Evolutionary conservation across 2,797 vertebrate genomes (phyloP).

Genomic region (Macropus fuliginosus): DNA sequence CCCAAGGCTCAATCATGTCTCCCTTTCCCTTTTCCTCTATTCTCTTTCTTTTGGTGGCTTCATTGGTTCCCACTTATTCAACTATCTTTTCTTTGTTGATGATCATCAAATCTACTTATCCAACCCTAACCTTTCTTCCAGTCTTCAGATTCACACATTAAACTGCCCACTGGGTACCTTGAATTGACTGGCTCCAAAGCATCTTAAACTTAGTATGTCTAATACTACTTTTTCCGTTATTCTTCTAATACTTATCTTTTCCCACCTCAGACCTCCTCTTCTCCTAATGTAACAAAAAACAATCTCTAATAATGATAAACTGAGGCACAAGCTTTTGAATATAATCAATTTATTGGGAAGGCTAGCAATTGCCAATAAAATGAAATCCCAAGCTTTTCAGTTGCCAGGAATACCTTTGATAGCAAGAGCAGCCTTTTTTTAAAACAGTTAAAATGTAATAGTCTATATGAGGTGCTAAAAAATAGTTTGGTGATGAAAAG

Average conservation of each 20-base stretch:
- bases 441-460: neutral
- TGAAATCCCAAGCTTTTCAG: neutral
- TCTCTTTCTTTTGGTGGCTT: neutral
- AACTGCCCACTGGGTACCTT: neutral
- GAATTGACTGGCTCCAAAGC: neutral
- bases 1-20: neutral
- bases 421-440: neutral
- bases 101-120: neutral
- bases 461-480: neutral
- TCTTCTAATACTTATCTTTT: neutral
- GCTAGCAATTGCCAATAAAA: too few species aligned
- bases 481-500: neutral
- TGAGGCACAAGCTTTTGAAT: neutral
- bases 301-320: neutral
- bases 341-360: neutral
- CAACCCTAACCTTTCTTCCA: neutral
- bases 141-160: neutral
- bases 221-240: neutral
- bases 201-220: neutral
- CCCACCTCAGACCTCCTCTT: neutral
- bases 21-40: neutral
- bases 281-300: neutral
- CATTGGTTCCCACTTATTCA: neutral
- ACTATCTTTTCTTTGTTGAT: neutral
- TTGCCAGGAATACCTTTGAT: neutral